A percentile compares a stretch with the other conserved stretches of the same genome.
Evolutionary conservation across 2,113 vertebrate genomes (phyloP).

Genomic region (Phaetusa simplex): DNA sequence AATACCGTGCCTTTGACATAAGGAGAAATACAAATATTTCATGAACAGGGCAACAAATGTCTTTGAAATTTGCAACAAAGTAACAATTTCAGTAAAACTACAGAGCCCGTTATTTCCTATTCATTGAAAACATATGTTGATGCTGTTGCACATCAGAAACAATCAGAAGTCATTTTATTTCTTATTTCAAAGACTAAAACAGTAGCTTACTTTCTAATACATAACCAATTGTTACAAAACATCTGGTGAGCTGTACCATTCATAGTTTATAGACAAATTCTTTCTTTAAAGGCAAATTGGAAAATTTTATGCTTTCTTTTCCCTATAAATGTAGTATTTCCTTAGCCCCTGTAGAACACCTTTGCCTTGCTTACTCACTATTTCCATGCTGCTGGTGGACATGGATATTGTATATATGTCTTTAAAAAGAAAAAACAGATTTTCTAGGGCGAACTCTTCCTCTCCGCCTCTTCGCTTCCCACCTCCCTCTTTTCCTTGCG

Average conservation of each 20-base stretch:
- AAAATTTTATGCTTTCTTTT: constrained; percentile 74
- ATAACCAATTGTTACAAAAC: constrained; percentile 72
- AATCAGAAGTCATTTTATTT: constrained; percentile 73
- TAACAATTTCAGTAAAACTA: constrained; percentile 63
- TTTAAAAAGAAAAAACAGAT: constrained; percentile 3
- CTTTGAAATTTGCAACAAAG: constrained; percentile 69
- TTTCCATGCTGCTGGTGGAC: constrained; percentile 63
- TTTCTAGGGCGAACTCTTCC: constrained; percentile 33
- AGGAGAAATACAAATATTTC: constrained; percentile 60
- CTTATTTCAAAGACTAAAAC: constrained; percentile 70
- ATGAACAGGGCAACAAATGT: constrained; percentile 47
- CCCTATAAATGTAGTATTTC: constrained; percentile 55
- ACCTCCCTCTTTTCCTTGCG: not conserved
- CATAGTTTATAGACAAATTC: constrained; percentile 73
- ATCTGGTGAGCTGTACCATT: constrained; percentile 74
- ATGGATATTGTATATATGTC: not conserved
- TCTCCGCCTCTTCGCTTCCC: not conserved
- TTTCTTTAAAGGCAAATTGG: constrained; percentile 76
- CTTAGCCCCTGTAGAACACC: constrained; percentile 38
- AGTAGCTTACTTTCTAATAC: constrained; percentile 74
- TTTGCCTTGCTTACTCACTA: constrained; percentile 63
- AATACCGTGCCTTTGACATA: constrained; percentile 49
- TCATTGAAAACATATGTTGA: constrained; percentile 74
- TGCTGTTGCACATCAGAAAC: constrained; percentile 67
- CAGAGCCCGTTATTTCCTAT: constrained; percentile 45